Base-by-base conservation (phyloP, 53 echinoderm and acorn worm species). In the Echinometra lucunter region DNA sequence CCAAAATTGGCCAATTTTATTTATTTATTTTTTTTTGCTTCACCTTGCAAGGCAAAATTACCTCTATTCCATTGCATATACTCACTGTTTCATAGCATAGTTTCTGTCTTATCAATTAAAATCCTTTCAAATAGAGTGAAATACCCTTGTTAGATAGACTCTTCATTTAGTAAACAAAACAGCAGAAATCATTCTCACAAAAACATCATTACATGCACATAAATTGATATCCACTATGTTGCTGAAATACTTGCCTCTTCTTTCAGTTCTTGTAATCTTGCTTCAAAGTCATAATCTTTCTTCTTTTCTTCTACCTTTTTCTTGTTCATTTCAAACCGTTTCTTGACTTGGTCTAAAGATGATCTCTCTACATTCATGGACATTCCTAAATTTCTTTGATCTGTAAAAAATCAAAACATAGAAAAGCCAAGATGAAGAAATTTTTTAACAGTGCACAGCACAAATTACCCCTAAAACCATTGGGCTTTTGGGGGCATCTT, bases 321-420 rank as follows among this genome's bases (percentile, higher is more conserved):
- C 90, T 99, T 99, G 91, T 98, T 99, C 94, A 97, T 88, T 88
- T 99, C 99, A 96, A 99, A 99, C 56, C 99, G 95, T 82, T 98
- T 98, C 94, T 99, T 99, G 74, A 99, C 99, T 57, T 98, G 99
- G 83, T 99, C 99, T 89, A 99, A 85, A 8, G 98, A 94, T 47
- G 99, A 99, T 56, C 99, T 95, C 91, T 99, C 99, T 10, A 99
- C 99, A 56, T 96, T 97, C 99, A 99, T 99, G 25, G 99, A 99
- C 99, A 99, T 99, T 13, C 99, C 99, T 45, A 99, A 94, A 80
- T 99, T 99, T 66, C 99, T 96, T 95, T 99, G 99, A 96, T 99
- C 99, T 98, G 96, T 25, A 57, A 37, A 12, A 34, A 49, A 88
- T 28, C n/a, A n/a, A n/a, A n/a, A n/a, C n/a, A n/a, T 30, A 74